Conservation (phyloP, 1,140 invertebrate genomes). For the Ceratitis capitata region DNA sequence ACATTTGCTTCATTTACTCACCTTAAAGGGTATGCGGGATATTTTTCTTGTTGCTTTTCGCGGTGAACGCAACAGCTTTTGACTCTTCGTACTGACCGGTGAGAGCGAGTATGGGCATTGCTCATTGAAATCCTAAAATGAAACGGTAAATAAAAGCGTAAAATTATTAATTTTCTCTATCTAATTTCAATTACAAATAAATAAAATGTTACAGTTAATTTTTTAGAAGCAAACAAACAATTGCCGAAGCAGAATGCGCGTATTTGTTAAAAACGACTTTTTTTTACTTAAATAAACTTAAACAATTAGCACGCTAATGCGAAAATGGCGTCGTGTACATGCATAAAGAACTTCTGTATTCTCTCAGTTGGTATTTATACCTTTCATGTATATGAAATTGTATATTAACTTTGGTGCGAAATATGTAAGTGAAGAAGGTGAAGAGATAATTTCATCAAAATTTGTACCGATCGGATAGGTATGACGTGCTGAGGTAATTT, state of each 20-base stretch:
- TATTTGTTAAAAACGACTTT: neutral
- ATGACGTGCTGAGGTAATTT: too few species aligned
- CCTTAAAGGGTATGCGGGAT: constrained; percentile 95
- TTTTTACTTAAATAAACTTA: neutral
- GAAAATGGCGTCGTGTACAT: neutral
- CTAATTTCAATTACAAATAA: neutral
- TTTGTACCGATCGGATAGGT: too few species aligned
- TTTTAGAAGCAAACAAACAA: neutral
- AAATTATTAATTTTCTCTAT: constrained; percentile 38
- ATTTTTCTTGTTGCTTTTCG: constrained; percentile 96
- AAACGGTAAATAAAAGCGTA: neutral
- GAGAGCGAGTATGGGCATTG: constrained; percentile 90
- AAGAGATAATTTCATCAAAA: too few species aligned
- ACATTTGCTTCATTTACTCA: constrained; percentile 26
- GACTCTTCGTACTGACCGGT: constrained; percentile 92
- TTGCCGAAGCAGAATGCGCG: neutral
- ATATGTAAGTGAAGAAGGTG: too few species aligned
- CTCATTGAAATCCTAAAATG: constrained; percentile 71
- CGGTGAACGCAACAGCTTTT: constrained; percentile 92
- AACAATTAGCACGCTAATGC: neutral
- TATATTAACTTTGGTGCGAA: too few species aligned
- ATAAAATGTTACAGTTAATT: constrained; percentile 28
- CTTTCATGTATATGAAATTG: too few species aligned
- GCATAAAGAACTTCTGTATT: neutral
- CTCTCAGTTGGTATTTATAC: too few species aligned